Base-by-base conservation (phyloP, 2,797 vertebrate genomes). In the Carduelis carduelis region DNA sequence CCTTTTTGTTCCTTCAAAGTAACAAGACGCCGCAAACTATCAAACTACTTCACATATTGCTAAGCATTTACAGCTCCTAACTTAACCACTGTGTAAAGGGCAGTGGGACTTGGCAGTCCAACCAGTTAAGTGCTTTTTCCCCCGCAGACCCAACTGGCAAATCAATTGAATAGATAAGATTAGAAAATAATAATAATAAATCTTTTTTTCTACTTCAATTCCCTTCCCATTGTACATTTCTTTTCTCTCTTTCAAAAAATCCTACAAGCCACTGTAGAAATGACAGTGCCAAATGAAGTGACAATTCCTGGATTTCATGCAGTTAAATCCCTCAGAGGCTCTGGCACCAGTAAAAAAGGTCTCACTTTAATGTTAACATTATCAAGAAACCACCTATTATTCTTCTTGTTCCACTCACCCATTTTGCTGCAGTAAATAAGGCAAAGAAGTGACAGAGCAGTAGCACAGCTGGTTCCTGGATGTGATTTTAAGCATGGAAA, bases 21-120 rank as follows among this genome's bases (percentile, higher is more conserved):
- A 64, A 95, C 95, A 92, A 80, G 86, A 94, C 55, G 70, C 39
- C 86, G 39, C 80, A 96, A 83, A 83, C 22, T 39, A 83, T 80
- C 39, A 83, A 93, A 87, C 70, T 85, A 92, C 89, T 83, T 88
- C 70, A 41, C 69, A 43, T 82, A 86, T 68, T 57, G 56, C 35
- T 77, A 70, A 87, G 87, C 44, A 50, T 93, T 86, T 90, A 79
- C 52, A 72, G 34, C 37, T 89, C 41, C 75, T 59, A 81, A 64
- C 39, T 59, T 70, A 72, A 86, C 37, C 2, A 5, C 30, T 72
- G 22, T 49, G 32, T 72, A 89, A 92, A 22, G 57, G 37, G 27
- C 32, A 70, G 47, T 59, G 50, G 63, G 60, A 27, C 22, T 71
- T 87, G 64, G 12, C 43, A 70, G 84, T 80, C 70, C 59, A 79